Base-by-base conservation (phyloP, 1,140 invertebrate species). In the Drusus annulatus region DNA sequence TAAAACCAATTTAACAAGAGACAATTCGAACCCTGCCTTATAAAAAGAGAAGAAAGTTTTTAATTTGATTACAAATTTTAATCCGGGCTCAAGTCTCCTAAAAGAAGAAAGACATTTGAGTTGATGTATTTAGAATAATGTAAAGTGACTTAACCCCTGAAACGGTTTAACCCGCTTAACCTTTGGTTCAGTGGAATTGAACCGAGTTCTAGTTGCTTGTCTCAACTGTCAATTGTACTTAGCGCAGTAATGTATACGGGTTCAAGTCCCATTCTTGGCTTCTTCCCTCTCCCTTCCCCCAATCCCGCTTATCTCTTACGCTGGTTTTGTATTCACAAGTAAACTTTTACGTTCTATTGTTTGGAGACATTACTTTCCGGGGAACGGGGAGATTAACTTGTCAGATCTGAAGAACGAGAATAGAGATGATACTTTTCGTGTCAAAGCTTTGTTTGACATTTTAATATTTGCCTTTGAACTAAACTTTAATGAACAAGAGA, bases 211-310 rank as follows among this genome's bases (percentile, higher is more conserved):
- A 51, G 51, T 23, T 56, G 45, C 17, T 31, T 52, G 69, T 74
- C 69, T 74, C 50, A 74, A 23, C 69, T 74, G 69, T 74, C 69
- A 74, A 74, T 74, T 74, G 52, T 54, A 52, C 45, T 74, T 54
- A 74, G 17, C 16, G 8, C 28, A 74, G 69, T 74, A 74, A 74
- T 68, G 63, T 68, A 68, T 68, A 68, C 63, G 63, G 63, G 63
- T 45, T 68, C 63, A 31, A 63, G 15, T 63, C 60, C 23, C 31
- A n/a, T 63, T 68, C 60, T 28, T 63, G 60, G 60, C 60, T 63
- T 28, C 60, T 63, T 63, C 60, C 60, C 23, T 16, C 23, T 21
- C 28, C 23, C 23, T 28, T n/a, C 60, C 60, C 60, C 23, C 15
- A 28, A 28, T 28, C 23, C 60, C 15, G 15, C 15, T 21, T 56